Percentiles rank a stretch among this genome's conserved stretches.
Conservation (phyloP, 2,113 vertebrate species). For the Triplophysa tibetana region DNA sequence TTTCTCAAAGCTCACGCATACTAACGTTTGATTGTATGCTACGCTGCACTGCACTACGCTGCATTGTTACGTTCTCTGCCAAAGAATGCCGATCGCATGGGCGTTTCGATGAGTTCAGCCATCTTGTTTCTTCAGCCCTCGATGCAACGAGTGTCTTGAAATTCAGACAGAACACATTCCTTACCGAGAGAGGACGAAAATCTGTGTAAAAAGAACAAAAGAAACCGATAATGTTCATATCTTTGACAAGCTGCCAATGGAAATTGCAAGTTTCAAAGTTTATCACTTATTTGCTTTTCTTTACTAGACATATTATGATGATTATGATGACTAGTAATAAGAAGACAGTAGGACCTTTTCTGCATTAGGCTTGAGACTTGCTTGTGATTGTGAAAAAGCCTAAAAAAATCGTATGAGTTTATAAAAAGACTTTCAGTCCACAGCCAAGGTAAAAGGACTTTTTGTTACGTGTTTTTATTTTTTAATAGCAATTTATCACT, state of each 20-base stretch:
- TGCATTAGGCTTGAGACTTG: conserved; percentile 71
- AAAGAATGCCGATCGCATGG: conserved; percentile 25
- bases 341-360: conserved; percentile 72
- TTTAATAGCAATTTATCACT: conserved; percentile 85
- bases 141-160: conserved; percentile 15
- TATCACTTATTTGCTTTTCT: conserved; percentile 63
- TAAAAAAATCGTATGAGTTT: conserved; percentile 59
- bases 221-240: conserved; percentile 62
- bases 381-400: conserved; percentile 75
- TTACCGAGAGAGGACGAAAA: conserved; percentile 7
- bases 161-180: conserved; percentile 17
- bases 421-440: conserved; percentile 66
- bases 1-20: background rate
- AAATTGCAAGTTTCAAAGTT: conserved; percentile 70
- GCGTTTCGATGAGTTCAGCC: conserved; percentile 8
- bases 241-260: conserved; percentile 59
- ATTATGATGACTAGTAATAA: conserved; percentile 67
- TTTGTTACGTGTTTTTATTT: conserved; percentile 71
- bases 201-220: conserved; percentile 43
- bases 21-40: conserved; percentile 23
- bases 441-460: conserved; percentile 76
- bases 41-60: too few species aligned
- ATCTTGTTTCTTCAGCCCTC: conserved; percentile 3
- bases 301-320: conserved; percentile 47
- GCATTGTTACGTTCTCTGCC: conserved; percentile 4